Base-by-base conservation (phyloP, 2,888 invertebrate genomes). In the Sthenelais limicola region DNA sequence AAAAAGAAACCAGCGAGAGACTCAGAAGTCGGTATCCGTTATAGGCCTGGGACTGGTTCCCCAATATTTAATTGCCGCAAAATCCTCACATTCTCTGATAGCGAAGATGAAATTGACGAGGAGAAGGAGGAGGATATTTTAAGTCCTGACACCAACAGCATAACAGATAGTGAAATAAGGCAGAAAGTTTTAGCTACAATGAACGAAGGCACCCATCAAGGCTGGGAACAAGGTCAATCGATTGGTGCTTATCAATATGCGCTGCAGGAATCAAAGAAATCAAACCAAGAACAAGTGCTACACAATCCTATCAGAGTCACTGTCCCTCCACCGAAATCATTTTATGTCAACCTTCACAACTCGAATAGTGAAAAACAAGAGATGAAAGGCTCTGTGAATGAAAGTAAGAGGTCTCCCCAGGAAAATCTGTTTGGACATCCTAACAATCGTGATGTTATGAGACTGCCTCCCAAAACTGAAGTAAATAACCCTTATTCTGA, bases 61-160 rank as follows among this genome's bases (percentile, higher is more conserved):
- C 78, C 78, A 7, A 47, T 73, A 28, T 77, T 78, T 43, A 48
- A 76, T 15, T 78, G 78, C 47, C 51, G 71, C 30, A 76, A 74
- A 58, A 70, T 49, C 3, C 52, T 78, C 48, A 58, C 72, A n/a
- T 78, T 78, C 70, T 68, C 74, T 15, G 76, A 76, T 43, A 73
- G 74, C 49, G 77, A 78, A 26, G 24, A 51, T 2, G 73, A 75
- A 35, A 66, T 68, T 9, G 72, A 73, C 28, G 71, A 54, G 1
- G 76, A 77, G 3, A 54, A 48, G 7, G 28, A 26, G 15, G 52
- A 56, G 56, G 30, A 30, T 15, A 32, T 33, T 12, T 35, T 26
- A 15, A 38, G 21, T 5, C 38, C 38, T 3, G 62, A 62, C 15
- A 62, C 62, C 2, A 28, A 9, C 33, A 62, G 62, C 24, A 62